A percentile compares a stretch with the other conserved stretches of the same genome.
Conservation (phyloP, 2,888 invertebrate species). For the Leucophenga montana region DNA sequence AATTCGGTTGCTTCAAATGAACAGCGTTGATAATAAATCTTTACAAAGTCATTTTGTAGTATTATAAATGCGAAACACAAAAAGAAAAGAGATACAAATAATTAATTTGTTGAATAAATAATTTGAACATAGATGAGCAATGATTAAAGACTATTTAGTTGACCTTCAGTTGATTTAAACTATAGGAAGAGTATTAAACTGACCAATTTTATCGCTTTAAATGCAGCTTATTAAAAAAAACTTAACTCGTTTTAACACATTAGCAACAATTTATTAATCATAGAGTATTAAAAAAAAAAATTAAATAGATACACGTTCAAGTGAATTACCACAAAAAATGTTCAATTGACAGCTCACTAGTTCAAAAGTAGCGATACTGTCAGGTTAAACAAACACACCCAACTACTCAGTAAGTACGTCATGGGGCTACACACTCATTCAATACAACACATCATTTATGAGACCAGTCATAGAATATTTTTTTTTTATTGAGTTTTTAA, state of each 20-base stretch:
- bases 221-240: not conserved
- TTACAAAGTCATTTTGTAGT: conserved; percentile 24
- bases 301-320: no score
- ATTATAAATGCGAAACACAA: not conserved
- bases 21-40: no score
- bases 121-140: not conserved
- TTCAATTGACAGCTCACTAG: no score
- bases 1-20: not conserved
- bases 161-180: conserved; percentile 39
- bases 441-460: no score
- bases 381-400: no score
- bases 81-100: conserved; percentile 11
- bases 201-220: no score
- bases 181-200: conserved; percentile 10
- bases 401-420: no score
- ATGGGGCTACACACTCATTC: no score
- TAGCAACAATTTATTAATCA: not conserved
- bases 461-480: no score
- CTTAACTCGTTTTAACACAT: not conserved
- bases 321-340: no score
- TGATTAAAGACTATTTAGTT: not conserved
- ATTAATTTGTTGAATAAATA: conserved; percentile 3
- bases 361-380: no score
- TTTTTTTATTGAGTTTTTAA: no score
- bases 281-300: not conserved